phyloP scores from a whole-genome alignment of 53 echinoderm and acorn worm genomes.

The Temnopleurus reevesii region DNA sequence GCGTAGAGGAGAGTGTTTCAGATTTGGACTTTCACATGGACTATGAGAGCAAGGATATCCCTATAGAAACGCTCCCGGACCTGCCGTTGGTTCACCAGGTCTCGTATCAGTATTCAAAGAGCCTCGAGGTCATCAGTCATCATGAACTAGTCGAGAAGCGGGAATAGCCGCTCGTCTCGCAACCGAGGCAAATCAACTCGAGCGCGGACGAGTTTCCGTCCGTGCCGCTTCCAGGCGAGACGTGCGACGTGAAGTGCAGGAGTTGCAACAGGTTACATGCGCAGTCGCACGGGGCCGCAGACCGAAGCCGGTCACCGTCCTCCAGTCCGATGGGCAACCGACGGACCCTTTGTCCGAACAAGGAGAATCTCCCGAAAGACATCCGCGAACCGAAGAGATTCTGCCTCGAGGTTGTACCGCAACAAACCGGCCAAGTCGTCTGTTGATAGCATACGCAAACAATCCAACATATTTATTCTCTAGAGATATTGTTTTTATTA shows the following conservation, averaged over 20 bases:
- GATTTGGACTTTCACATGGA: conserved; percentile 53
- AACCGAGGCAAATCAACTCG: not conserved
- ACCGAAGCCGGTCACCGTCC: conserved; percentile 65
- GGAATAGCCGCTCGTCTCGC: not conserved
- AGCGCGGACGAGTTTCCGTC: not conserved
- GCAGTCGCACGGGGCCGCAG: not conserved
- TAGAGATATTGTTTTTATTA: conserved; percentile 19
- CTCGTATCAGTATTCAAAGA: conserved; percentile 7
- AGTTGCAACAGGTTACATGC: conserved; percentile 49
- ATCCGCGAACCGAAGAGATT: conserved; percentile 82
- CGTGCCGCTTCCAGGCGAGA: not conserved
- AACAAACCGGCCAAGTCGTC: conserved; percentile 53
- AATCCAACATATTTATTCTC: conserved; percentile 35
- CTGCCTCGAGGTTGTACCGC: conserved; percentile 67
- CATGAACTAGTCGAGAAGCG: conserved; percentile 19
- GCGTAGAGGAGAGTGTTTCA: not conserved
- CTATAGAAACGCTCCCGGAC: not conserved
- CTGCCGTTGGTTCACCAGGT: not conserved
- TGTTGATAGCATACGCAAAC: conserved; percentile 19
- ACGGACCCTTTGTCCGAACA: conserved; percentile 66
- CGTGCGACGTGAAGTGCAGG: conserved; percentile 42
- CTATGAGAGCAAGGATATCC: conserved; percentile 27
- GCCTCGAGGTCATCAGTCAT: not conserved
- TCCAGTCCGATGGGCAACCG: conserved; percentile 69
- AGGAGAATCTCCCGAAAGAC: conserved; percentile 76